Evolutionary conservation across 2,797 vertebrate genomes (phyloP).

Genomic region (Falco columbarius): DNA sequence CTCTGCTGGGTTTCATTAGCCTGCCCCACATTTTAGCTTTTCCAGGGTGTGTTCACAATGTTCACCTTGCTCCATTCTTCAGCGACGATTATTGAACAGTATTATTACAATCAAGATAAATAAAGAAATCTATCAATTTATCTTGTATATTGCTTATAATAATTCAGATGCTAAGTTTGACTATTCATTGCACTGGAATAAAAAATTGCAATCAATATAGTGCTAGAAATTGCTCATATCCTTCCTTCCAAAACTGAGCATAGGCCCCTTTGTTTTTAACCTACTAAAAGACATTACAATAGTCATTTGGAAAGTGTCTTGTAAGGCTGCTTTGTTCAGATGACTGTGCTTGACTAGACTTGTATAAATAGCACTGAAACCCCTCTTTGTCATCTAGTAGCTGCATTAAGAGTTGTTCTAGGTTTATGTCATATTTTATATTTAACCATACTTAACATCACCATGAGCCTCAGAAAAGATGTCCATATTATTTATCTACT

Average conservation of each 20-base stretch:
- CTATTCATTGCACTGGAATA: neutral
- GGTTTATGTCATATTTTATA: neutral
- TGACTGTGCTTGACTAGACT: neutral
- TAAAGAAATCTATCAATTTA: constrained; percentile 40
- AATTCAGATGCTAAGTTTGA: constrained; percentile 30
- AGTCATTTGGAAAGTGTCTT: neutral
- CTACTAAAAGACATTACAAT: constrained; percentile 27
- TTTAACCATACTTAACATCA: neutral
- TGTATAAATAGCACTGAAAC: neutral
- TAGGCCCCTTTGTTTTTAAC: constrained; percentile 38
- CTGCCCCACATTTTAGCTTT: constrained; percentile 9
- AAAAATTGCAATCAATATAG: neutral
- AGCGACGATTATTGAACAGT: constrained; percentile 6
- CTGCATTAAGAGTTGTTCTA: neutral
- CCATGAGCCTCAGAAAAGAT: neutral
- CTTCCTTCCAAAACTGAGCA: neutral
- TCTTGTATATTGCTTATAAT: constrained; percentile 20
- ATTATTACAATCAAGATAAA: constrained; percentile 13
- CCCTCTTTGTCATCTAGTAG: neutral
- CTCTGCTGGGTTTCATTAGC: constrained; percentile 46
- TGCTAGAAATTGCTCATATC: constrained; percentile 1
- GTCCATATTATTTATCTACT: neutral
- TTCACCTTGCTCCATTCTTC: constrained; percentile 13
- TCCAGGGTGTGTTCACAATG: neutral
- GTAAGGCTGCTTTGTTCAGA: neutral